Evolutionary conservation across 2,888 invertebrate species (phyloP).

Genomic region (Aspidiotus rigidus): DNA sequence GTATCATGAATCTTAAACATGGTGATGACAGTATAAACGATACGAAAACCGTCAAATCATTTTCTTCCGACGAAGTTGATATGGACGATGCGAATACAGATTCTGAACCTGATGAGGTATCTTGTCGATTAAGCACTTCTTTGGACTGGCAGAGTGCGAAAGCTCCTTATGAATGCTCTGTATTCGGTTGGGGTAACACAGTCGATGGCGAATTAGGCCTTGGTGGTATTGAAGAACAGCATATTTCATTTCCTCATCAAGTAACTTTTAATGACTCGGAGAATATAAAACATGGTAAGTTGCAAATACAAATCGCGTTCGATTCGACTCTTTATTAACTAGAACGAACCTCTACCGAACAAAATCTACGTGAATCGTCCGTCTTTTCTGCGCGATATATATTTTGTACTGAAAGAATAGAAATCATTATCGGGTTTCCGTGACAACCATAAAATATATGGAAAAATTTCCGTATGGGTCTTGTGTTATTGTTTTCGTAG

Average conservation of each 20-base stretch:
- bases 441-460: no score
- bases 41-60: no score
- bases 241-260: constrained; percentile 46
- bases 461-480: no score
- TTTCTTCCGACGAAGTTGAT: neutral
- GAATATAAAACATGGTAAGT: constrained; percentile 44
- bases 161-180: constrained; percentile 14
- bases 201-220: constrained; percentile 67
- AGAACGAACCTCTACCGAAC: neutral
- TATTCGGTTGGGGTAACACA: constrained; percentile 70
- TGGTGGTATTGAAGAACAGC: constrained; percentile 65
- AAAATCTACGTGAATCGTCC: neutral
- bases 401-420: neutral
- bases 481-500: no score
- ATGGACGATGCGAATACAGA: constrained; percentile 1
- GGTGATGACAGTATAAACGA: no score
- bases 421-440: neutral
- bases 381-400: no score
- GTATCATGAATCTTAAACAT: no score
- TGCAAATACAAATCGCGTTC: neutral
- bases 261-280: constrained; percentile 23
- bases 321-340: neutral
- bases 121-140: constrained; percentile 1
- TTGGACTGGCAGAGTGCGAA: constrained; percentile 20
- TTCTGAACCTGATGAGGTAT: neutral